phyloP scores from a whole-genome alignment of 2,797 vertebrate species.

The Rhinophrynus dorsalis region DNA sequence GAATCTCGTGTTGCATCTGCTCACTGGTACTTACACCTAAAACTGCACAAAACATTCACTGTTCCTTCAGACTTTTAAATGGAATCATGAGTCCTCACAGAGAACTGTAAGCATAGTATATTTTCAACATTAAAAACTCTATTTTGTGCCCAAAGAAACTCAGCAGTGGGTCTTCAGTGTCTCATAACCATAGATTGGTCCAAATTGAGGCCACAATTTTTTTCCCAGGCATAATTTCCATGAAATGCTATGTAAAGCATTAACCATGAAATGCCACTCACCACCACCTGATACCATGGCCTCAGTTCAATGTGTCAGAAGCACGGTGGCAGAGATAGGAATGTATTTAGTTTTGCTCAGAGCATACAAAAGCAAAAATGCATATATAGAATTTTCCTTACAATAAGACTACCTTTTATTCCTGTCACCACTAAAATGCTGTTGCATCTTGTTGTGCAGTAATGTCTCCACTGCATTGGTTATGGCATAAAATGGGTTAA shows the following conservation, averaged over 20 bases:
- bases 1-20: slow-evolving; percentile 66
- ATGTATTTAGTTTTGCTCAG: too few species aligned
- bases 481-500: too few species aligned
- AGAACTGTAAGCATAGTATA: too few species aligned
- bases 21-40: slow-evolving; percentile 62
- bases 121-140: slow-evolving; percentile 60
- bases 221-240: slow-evolving; percentile 81
- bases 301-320: slow-evolving; percentile 30
- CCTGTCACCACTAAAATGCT: too few species aligned
- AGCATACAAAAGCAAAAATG: too few species aligned
- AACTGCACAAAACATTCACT: slow-evolving; percentile 64
- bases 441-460: too few species aligned
- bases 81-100: slow-evolving; percentile 63
- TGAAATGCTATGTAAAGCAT: slow-evolving; percentile 78
- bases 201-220: slow-evolving; percentile 77
- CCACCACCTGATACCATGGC: slow-evolving; percentile 77
- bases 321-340: too few species aligned
- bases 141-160: slow-evolving; percentile 55
- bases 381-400: too few species aligned
- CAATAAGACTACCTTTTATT: too few species aligned
- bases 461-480: too few species aligned
- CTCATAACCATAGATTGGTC: slow-evolving; percentile 65
- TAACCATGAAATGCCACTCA: slow-evolving; percentile 75
- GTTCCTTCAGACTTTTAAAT: slow-evolving; percentile 60
- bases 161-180: slow-evolving; percentile 64